Evolutionary conservation across 2,797 vertebrate species (phyloP).

Genomic region (Decapterus maruadsi): DNA sequence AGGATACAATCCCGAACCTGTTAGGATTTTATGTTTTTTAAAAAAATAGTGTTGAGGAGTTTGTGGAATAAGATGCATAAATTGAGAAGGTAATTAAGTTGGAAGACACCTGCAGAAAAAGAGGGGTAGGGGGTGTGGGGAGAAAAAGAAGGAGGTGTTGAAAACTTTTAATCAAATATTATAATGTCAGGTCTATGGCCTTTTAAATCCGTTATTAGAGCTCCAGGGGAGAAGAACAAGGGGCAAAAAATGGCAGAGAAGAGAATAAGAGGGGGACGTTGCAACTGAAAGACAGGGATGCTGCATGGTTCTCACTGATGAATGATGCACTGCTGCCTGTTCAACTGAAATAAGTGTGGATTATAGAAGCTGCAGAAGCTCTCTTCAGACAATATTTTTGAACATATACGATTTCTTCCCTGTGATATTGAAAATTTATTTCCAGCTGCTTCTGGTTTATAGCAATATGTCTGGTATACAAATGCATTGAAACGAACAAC

Average conservation of each 20-base stretch:
- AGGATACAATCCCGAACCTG: constrained; percentile 11
- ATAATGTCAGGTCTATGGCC: constrained; percentile 39
- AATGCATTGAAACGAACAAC: too few relatives aligned
- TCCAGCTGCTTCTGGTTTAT: too few relatives aligned
- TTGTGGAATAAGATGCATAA: constrained; percentile 33
- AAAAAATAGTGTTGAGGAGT: neutral
- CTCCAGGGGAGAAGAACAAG: constrained; percentile 5
- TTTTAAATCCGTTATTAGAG: constrained; percentile 38
- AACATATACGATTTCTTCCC: too few relatives aligned
- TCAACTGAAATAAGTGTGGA: too few relatives aligned
- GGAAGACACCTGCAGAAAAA: constrained; percentile 33
- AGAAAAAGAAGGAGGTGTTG: constrained; percentile 9
- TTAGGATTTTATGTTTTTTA: neutral
- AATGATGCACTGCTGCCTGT: too few relatives aligned
- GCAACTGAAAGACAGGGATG: constrained; percentile 6
- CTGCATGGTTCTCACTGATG: too few relatives aligned
- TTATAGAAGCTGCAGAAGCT: too few relatives aligned
- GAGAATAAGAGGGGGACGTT: constrained; percentile 3
- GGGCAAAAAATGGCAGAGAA: constrained; percentile 36
- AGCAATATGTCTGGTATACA: too few relatives aligned
- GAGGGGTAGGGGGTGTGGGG: neutral
- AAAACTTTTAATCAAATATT: constrained; percentile 43
- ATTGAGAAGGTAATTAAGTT: constrained; percentile 43
- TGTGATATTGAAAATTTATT: too few relatives aligned
- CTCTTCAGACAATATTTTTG: too few relatives aligned